A percentile compares a stretch with the other conserved stretches of the same genome.
These are phyloP conservation scores for Micromussa lordhowensis DNA, from an alignment of 92 coral and sea anemone species.

Conservation along the genomic window DNA sequence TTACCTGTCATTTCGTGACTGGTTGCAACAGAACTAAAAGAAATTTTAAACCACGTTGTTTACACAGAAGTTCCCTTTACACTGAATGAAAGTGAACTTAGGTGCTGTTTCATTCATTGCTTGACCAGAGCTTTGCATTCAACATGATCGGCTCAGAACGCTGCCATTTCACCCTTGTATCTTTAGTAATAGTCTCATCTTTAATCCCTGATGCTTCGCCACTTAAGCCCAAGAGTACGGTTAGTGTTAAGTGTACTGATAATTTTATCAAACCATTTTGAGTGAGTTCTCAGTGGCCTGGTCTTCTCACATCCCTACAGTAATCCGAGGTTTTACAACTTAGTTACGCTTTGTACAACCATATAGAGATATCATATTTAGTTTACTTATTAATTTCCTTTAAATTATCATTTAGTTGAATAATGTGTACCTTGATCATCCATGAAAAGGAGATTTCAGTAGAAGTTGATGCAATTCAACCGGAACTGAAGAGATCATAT, in stretches of 20 bases:
- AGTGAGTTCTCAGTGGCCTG: neutral
- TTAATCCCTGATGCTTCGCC: neutral
- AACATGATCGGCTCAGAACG: slow-evolving; percentile 5
- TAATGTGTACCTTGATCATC: neutral
- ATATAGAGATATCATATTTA: neutral
- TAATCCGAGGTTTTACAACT: neutral
- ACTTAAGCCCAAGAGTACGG: slow-evolving; percentile 19
- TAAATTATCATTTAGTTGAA: neutral
- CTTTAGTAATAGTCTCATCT: neutral
- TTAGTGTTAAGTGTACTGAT: neutral
- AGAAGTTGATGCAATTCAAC: too few relatives aligned
- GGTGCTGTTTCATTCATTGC: neutral
- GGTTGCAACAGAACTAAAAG: slow-evolving; percentile 6
- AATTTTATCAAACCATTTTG: neutral
- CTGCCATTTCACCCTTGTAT: neutral
- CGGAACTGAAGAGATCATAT: too few relatives aligned
- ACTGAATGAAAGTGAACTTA: neutral
- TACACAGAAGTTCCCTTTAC: slow-evolving; percentile 2
- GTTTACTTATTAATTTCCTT: neutral
- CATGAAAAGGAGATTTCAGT: neutral
- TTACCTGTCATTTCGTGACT: slow-evolving; percentile 2
- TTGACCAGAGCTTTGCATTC: neutral
- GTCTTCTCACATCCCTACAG: neutral
- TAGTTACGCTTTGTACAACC: neutral
- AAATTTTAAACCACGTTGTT: slow-evolving; percentile 2